These are phyloP conservation scores for Gryllus bimaculatus DNA, from an alignment of 1,140 invertebrate species.

Conservation along the genomic window DNA sequence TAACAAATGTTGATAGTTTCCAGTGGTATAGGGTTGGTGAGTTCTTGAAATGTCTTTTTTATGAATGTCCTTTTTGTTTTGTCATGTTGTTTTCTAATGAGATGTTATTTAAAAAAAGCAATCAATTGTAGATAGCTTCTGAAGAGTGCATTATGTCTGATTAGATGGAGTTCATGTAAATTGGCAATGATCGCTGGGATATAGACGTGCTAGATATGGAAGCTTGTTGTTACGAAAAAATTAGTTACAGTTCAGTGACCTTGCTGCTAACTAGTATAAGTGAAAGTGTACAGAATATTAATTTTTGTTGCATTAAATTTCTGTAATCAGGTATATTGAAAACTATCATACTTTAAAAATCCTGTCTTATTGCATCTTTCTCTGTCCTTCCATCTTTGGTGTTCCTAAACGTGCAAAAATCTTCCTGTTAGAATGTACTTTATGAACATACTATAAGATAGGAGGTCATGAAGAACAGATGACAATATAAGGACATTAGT, in stretches of 20 bases:
- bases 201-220: not conserved
- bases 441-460: no score
- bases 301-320: not conserved
- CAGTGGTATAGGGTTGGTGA: constrained; percentile 3
- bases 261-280: not conserved
- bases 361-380: no score
- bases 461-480: no score
- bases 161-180: not conserved
- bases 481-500: no score
- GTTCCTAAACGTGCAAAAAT: no score
- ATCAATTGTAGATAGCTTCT: not conserved
- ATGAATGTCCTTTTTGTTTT: not conserved
- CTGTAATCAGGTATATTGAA: no score
- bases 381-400: no score
- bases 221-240: not conserved
- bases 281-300: not conserved
- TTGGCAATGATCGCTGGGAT: not conserved
- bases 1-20: constrained; percentile 1
- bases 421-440: no score
- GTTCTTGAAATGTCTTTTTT: constrained; percentile 2
- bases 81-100: constrained; percentile 5
- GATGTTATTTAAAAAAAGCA: not conserved
- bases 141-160: not conserved
- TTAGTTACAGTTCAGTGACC: not conserved
- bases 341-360: no score